Base-by-base conservation (phyloP, 2,888 invertebrate species). In the Caenorhabditis zanzibari region DNA sequence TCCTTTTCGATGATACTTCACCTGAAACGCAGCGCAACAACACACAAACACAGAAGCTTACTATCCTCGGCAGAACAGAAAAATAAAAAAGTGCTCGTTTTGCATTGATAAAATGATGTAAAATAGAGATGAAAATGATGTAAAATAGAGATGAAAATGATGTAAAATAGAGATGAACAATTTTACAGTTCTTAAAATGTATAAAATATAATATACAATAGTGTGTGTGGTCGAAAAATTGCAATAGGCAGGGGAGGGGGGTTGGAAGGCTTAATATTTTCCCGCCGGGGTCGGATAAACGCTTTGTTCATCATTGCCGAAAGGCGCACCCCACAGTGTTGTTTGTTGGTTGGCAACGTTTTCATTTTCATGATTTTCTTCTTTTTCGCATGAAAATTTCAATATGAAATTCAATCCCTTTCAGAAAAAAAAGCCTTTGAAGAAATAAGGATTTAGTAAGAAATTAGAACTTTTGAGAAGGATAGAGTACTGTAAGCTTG, bases 241-340 rank as follows among this genome's bases (percentile, higher is more conserved):
- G n/a, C 63, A 26, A 52, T 49, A 52, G 47, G 10, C 28, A 49
- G 47, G 28, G 35, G 47, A 41, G 47, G 32, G 28, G 22, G 47
- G 49, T 19, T 19, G 56, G 56, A 49, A 77, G 69, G 77, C 77
- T 77, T 77, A 79, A 79, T 79, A 79, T 64, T 79, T 77, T 63
- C 47, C 76, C 79, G 79, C 64, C 63, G 54, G 63, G 64, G 79
- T 64, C 63, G 69, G 71, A 79, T 79, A 79, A 79, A 79, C 71
- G 79, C 79, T 71, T 79, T 79, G 79, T 71, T 79, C 77, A 63
- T 71, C 54, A 71, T 71, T 49, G 68, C 58, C 32, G 54, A 54
- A 54, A 26, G 54, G 54, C 38, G 49, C 32, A 35, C 38, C 58
- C 63, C 28, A 49, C 61, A 24, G 59, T 61, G 38, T 24, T 68